A percentile compares a stretch with the other conserved stretches of the same genome.
Evolutionary conservation across 2,797 vertebrate species (phyloP).

Genomic region (Glyptemys insculpta): DNA sequence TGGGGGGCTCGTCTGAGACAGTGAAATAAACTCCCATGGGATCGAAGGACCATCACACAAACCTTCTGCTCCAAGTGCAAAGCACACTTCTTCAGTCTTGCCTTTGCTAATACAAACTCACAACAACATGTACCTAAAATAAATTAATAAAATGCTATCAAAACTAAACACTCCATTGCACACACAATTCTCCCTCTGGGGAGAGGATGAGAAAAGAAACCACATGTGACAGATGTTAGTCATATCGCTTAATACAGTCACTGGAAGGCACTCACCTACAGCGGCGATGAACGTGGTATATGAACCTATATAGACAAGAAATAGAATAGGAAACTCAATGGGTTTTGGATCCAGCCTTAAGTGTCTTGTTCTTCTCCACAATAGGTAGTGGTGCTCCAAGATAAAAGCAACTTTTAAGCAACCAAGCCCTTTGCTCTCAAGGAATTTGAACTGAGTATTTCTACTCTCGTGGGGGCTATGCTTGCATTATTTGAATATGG

Average conservation of each 20-base stretch:
- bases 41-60: neutral
- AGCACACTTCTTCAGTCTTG: neutral
- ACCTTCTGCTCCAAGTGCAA: neutral
- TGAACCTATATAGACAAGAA: neutral
- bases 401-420: neutral
- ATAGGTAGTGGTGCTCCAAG: neutral
- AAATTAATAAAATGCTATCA: neutral
- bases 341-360: neutral
- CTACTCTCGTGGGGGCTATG: neutral
- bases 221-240: neutral
- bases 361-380: neutral
- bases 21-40: neutral
- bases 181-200: neutral
- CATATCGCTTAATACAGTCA: neutral
- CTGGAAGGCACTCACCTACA: neutral
- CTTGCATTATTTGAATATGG: neutral
- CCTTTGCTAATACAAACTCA: neutral
- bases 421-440: neutral
- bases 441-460: neutral
- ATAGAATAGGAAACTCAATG: neutral
- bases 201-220: neutral
- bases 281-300: neutral
- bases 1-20: neutral
- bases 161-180: neutral
- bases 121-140: neutral